These are phyloP conservation scores for Drosophila macrothrix DNA, from an alignment of 2,888 invertebrate genomes.

Conservation along the genomic window DNA sequence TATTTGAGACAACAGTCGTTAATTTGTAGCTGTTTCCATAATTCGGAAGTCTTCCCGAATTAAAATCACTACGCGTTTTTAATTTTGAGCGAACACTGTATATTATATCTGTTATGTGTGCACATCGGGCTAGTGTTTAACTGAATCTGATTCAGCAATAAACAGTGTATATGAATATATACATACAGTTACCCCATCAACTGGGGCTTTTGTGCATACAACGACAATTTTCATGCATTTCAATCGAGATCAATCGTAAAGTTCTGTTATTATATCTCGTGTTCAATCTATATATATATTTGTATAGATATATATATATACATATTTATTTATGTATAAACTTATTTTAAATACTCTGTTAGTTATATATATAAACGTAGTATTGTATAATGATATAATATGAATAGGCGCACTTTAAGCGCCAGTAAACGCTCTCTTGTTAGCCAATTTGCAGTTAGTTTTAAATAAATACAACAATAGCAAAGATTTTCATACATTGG, in stretches of 20 bases:
- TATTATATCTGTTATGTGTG: not conserved
- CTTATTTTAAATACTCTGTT: constrained; percentile 33
- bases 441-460: constrained; percentile 67
- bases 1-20: not conserved
- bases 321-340: constrained; percentile 12
- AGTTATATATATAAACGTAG: constrained; percentile 11
- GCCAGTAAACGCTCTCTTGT: constrained; percentile 42
- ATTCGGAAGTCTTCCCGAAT: not conserved
- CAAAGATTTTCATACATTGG: not conserved
- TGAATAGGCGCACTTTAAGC: constrained; percentile 2
- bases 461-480: constrained; percentile 56
- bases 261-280: constrained; percentile 10
- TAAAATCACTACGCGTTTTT: not conserved
- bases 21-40: not conserved
- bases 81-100: not conserved
- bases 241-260: constrained; percentile 23
- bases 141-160: constrained; percentile 9
- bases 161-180: constrained; percentile 6
- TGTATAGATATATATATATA: constrained; percentile 15
- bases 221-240: constrained; percentile 42
- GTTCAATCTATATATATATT: constrained; percentile 10
- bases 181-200: not conserved
- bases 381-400: constrained; percentile 1
- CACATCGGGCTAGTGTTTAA: constrained; percentile 11
- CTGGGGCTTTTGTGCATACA: constrained; percentile 10